Base-by-base conservation (phyloP, 2,797 vertebrate species). In the Darevskia nairensis region DNA sequence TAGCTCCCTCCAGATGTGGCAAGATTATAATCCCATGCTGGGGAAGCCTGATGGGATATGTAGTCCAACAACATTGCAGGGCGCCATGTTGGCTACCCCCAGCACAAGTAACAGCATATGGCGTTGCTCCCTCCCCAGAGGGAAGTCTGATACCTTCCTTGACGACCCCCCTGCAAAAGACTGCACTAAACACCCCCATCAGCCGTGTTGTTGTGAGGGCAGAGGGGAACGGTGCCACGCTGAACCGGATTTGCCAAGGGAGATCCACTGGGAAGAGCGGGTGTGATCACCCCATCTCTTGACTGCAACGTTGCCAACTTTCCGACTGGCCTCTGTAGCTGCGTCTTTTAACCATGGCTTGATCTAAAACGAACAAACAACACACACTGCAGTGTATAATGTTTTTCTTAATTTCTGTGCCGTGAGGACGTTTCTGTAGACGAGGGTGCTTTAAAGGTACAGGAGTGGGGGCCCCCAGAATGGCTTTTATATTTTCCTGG, bases 261-360 rank as follows among this genome's bases (percentile, higher is more conserved):
- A n/a, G 44, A 2, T 11, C 41, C 13, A 17, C 17, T 25, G 25
- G 64, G 50, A 68, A 69, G 23, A 10, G 8, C 66, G 4, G 8
- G 1, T 27, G 46, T 27, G 1, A 7, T 3, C 8, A 3, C 29
- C 11, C 11, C 25, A 9, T 7, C 0, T 39, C 32, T 39, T 61
- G 59, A 39, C 39, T 39, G 4, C 13, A 9, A 6, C 1, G 32
- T 15, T 25, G 32, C 79, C 59, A 80, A 13, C 19, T 39, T 64
- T 64, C 29, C 32, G 10, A 39, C 19, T 1, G n/a, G 55, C 79
- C 32, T 64, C 2, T 61, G 79, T 39, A 35, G n/a, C 55, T 80
- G n/a, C 23, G 32, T 55, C 79, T 39, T 80, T 80, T 17, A 39
- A 9, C 15, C 15, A 11, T 19, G 4, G 55, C 55, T 35, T 61